These are phyloP conservation scores for Meandrina meandrites DNA, from an alignment of 92 coral and sea anemone genomes.

Conservation along the genomic window DNA sequence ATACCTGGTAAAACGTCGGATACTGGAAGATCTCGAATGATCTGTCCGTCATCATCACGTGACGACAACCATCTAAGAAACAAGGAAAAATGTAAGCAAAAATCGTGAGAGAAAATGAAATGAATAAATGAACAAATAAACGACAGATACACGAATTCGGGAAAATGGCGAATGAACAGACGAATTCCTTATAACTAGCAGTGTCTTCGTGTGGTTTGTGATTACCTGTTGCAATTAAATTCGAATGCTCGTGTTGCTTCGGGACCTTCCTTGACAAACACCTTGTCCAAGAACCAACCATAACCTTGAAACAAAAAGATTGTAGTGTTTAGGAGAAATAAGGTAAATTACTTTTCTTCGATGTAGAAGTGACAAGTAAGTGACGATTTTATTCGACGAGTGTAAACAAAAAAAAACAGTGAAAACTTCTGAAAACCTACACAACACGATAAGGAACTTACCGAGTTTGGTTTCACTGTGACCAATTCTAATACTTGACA, in stretches of 20 bases:
- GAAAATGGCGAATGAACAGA: not conserved
- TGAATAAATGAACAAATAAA: not conserved
- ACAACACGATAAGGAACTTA: slow-evolving; percentile 18
- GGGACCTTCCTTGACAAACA: slow-evolving; percentile 87
- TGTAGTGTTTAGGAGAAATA: not conserved
- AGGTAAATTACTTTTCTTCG: too few species aligned
- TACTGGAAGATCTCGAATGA: slow-evolving; percentile 86
- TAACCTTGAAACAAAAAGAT: slow-evolving; percentile 55
- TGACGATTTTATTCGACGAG: too few species aligned
- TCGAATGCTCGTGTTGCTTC: slow-evolving; percentile 90
- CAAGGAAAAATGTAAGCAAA: not conserved
- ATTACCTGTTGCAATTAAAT: slow-evolving; percentile 75
- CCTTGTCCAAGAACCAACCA: slow-evolving; percentile 95
- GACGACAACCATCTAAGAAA: slow-evolving; percentile 87
- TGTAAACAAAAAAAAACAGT: too few species aligned
- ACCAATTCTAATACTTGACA: slow-evolving; percentile 86
- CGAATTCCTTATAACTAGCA: not conserved
- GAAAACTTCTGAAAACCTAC: too few species aligned
- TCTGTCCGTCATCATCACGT: slow-evolving; percentile 95
- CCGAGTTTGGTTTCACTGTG: slow-evolving; percentile 91
- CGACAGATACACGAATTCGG: too few species aligned
- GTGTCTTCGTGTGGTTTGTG: not conserved
- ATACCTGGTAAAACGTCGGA: slow-evolving; percentile 86
- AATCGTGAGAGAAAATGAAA: not conserved
- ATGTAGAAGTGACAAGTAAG: too few species aligned